Conservation (phyloP, 2,113 vertebrate genomes). For the Lontra canadensis region DNA sequence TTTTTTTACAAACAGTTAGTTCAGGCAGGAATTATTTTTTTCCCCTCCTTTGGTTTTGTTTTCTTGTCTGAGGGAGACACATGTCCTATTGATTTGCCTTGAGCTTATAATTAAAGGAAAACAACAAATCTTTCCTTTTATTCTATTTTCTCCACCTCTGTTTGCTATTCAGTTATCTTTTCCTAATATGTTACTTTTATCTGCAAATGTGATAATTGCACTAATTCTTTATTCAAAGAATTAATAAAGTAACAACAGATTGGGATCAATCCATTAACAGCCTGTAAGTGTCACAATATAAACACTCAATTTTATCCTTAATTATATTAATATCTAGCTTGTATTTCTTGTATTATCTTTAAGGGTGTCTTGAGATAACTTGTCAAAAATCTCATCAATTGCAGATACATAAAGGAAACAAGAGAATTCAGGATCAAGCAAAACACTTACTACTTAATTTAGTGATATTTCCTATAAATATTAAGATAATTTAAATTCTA, state of each 20-base stretch:
- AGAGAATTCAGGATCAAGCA: neutral
- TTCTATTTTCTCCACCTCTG: neutral
- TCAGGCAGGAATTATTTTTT: neutral
- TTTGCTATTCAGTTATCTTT: neutral
- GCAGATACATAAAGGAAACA: neutral
- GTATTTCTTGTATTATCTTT: neutral
- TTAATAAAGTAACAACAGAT: neutral
- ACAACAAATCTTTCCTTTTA: neutral
- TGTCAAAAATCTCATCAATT: neutral
- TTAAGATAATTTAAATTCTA: neutral
- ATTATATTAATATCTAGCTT: neutral
- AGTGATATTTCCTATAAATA: neutral
- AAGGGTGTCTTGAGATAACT: neutral
- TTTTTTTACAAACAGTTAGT: neutral
- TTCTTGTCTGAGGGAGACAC: neutral
- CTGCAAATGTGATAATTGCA: neutral
- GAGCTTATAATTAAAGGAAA: neutral
- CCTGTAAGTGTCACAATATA: neutral
- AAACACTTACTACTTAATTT: neutral
- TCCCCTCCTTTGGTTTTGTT: neutral
- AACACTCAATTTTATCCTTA: neutral
- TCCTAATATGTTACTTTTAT: neutral
- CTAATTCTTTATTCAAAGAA: neutral
- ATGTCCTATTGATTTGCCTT: neutral
- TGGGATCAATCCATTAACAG: neutral